A percentile compares a stretch with the other conserved stretches of the same genome.
phyloP scores from a whole-genome alignment of 64 coral and sea anemone genomes.

The Trachythela sp. region DNA sequence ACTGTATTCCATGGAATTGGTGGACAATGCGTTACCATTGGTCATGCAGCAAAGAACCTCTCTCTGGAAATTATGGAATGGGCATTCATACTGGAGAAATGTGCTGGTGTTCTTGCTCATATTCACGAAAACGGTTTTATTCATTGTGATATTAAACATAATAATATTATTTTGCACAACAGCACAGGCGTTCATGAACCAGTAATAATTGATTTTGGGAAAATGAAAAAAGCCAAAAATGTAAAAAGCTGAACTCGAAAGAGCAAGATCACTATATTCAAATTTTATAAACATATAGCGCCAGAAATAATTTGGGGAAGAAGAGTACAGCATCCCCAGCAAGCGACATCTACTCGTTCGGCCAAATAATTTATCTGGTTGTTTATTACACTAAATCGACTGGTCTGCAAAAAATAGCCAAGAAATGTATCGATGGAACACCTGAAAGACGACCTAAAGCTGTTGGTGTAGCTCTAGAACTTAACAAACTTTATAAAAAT shows the following conservation, averaged over 20 bases:
- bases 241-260: background rate
- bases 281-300: constrained; percentile 22
- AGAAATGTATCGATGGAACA: constrained; percentile 21
- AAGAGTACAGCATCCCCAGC: background rate
- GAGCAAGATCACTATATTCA: background rate
- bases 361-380: constrained; percentile 35
- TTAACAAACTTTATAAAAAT: background rate
- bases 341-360: constrained; percentile 20
- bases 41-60: background rate
- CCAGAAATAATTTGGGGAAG: constrained; percentile 17
- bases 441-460: background rate
- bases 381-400: background rate
- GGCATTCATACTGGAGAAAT: background rate
- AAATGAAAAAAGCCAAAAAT: background rate
- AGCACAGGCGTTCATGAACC: background rate
- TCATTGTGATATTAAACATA: constrained; percentile 25
- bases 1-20: constrained; percentile 44
- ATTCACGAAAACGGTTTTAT: constrained; percentile 12
- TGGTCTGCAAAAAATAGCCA: background rate
- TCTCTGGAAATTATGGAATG: background rate
- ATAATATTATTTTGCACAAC: background rate
- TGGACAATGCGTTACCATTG: constrained; percentile 38
- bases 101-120: background rate
- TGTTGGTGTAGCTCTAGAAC: background rate
- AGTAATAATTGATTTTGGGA: constrained; percentile 22